Percentiles rank a stretch among this genome's conserved stretches.
Conservation (phyloP, 2,888 invertebrate genomes). For the Oasisia sp. region DNA sequence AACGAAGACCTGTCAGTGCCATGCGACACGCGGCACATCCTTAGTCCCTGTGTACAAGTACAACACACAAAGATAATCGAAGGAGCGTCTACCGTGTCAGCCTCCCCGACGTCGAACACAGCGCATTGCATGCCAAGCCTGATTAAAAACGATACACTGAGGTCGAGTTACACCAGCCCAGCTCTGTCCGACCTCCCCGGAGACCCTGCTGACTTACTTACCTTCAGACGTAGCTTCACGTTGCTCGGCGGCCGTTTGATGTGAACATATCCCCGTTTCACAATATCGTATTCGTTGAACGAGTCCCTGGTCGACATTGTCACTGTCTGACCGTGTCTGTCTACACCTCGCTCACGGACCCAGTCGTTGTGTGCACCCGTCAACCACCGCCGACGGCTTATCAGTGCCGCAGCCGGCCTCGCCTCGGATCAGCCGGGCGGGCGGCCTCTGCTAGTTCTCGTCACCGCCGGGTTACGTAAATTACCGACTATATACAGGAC, state of each 20-base stretch:
- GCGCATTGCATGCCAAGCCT: not conserved
- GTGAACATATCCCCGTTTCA: conserved; percentile 10
- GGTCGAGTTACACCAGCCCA: not conserved
- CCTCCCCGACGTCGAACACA: not conserved
- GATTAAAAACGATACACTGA: not conserved
- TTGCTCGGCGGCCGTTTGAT: not conserved
- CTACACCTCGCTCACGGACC: not conserved
- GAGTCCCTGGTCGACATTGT: not conserved
- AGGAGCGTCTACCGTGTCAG: not conserved
- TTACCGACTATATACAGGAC: not conserved
- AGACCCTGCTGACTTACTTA: not conserved
- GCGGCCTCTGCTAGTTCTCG: not conserved
- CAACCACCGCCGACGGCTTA: not conserved
- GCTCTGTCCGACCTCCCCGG: not conserved
- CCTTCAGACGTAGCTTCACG: conserved; percentile 2
- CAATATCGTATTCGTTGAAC: conserved; percentile 7
- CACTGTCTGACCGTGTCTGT: not conserved
- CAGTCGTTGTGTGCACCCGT: not conserved
- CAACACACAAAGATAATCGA: not conserved
- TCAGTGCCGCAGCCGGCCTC: not conserved
- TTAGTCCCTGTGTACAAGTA: not conserved
- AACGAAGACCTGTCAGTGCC: not conserved
- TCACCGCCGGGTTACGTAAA: not conserved
- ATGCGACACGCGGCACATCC: not conserved
- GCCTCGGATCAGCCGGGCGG: not conserved